Base-by-base conservation (phyloP, 2,113 vertebrate species). In the Amblyopsis rosae region DNA sequence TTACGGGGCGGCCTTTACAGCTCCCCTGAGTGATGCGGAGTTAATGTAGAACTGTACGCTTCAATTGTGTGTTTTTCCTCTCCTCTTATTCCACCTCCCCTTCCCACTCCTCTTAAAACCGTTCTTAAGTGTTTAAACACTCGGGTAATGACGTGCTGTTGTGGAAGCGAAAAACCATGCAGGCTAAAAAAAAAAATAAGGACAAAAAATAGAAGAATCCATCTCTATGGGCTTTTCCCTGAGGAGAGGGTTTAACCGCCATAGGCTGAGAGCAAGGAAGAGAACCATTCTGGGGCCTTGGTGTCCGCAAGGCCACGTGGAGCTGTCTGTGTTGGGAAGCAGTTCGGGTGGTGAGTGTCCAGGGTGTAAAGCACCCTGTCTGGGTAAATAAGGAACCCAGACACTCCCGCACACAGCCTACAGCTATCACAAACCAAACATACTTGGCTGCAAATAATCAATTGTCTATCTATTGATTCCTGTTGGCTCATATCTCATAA, bases 61-160 rank as follows among this genome's bases (percentile, higher is more conserved):
- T 81, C 85, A 81, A 33, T 19, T 62, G 72, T 81, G 76, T 79
- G 82, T 82, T 88, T 80, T 83, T 77, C 77, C 69, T 70, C 82
- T 82, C 81, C 80, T 70, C 75, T 73, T 77, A 60, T 73, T 70
- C 65, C 66, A 45, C 59, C 41, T 69, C 66, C 78, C 63, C 55
- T 26, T 26, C 26, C 65, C 61, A 58, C 72, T 71, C 73, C 73
- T 72, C 86, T 87, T 85, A 47, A 90, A 90, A 85, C 81, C 71
- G 72, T 81, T 86, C 83, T 85, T 90, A 90, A 92, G 88, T 89
- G 87, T 90, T 92, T 92, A 91, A 92, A 92, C 87, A 93, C 89
- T 84, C 78, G 71, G 76, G 85, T 90, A 90, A 90, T 91, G 86
- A 91, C 76, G 89, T 84, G 80, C 83, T 86, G 82, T 85, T 83